A percentile compares a stretch with the other conserved stretches of the same genome.
These are phyloP conservation scores for Drosophila grimshawi DNA, from an alignment of 1,140 invertebrate species.

Conservation along the genomic window DNA sequence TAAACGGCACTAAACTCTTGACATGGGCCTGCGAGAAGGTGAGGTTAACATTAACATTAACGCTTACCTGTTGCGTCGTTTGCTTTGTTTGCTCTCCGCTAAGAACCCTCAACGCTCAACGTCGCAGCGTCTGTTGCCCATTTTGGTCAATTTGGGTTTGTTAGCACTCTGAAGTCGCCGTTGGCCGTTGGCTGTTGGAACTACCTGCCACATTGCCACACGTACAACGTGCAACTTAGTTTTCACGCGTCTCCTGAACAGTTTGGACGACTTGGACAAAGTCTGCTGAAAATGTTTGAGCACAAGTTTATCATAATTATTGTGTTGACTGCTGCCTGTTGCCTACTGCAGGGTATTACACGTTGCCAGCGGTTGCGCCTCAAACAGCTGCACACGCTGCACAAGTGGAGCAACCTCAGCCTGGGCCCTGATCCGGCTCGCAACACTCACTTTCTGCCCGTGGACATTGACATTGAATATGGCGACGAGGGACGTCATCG, in stretches of 20 bases:
- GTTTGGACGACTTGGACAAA: slow-evolving; percentile 45
- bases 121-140: slow-evolving; percentile 13
- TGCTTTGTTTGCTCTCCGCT: slow-evolving; percentile 53
- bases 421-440: slow-evolving; percentile 85
- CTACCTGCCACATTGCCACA: not conserved
- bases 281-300: slow-evolving; percentile 20
- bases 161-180: slow-evolving; percentile 31
- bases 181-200: slow-evolving; percentile 31
- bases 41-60: slow-evolving; percentile 38
- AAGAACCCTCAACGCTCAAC: too few relatives aligned
- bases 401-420: slow-evolving; percentile 86
- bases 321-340: slow-evolving; percentile 13
- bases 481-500: slow-evolving; percentile 85
- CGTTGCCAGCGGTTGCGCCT: slow-evolving; percentile 45
- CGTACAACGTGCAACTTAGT: slow-evolving; percentile 44
- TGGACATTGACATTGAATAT: slow-evolving; percentile 89
- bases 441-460: slow-evolving; percentile 89
- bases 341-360: not conserved
- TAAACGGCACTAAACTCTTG: slow-evolving; percentile 50
- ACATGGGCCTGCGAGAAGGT: not conserved
- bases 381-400: slow-evolving; percentile 70
- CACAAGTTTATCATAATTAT: slow-evolving; percentile 34
- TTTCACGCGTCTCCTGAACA: slow-evolving; percentile 52
- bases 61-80: slow-evolving; percentile 53
- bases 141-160: slow-evolving; percentile 70